Percentiles rank a stretch among this genome's conserved stretches.
Evolutionary conservation across 2,113 vertebrate species (phyloP).

Genomic region (Anser brachyrhynchus): DNA sequence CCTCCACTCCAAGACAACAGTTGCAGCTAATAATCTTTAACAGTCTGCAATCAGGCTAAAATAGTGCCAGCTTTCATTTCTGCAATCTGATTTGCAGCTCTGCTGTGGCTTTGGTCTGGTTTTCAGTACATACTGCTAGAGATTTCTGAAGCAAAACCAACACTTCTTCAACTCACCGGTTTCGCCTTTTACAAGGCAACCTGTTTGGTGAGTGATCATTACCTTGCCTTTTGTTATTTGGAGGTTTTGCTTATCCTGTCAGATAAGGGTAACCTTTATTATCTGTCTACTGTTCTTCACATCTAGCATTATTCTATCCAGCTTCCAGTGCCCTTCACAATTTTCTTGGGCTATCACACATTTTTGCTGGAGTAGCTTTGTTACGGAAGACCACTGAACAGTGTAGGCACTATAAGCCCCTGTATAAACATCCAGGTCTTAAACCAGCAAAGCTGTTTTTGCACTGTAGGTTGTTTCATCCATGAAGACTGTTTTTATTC

Average conservation of each 20-base stretch:
- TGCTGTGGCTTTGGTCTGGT: background rate
- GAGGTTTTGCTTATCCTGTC: background rate
- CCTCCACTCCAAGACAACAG: background rate
- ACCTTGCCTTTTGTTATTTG: background rate
- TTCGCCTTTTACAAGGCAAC: background rate
- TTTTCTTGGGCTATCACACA: background rate
- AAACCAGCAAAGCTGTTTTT: slow-evolving; percentile 1
- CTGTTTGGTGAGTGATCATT: background rate
- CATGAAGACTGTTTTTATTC: background rate
- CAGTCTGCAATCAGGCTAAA: background rate
- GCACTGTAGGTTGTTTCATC: background rate
- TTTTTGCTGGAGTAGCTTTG: background rate
- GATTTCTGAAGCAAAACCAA: background rate
- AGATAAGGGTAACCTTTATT: background rate
- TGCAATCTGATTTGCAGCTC: background rate
- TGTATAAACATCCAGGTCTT: background rate
- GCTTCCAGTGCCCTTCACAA: background rate
- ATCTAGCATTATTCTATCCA: background rate
- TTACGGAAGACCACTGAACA: background rate
- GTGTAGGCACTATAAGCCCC: background rate
- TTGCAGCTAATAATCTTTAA: background rate
- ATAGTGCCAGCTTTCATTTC: background rate
- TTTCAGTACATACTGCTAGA: background rate
- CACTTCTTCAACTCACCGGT: background rate
- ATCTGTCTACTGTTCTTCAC: background rate